These are phyloP conservation scores for Spatulosminthurus flaviceps DNA, from an alignment of 2,888 invertebrate species.

Conservation along the genomic window DNA sequence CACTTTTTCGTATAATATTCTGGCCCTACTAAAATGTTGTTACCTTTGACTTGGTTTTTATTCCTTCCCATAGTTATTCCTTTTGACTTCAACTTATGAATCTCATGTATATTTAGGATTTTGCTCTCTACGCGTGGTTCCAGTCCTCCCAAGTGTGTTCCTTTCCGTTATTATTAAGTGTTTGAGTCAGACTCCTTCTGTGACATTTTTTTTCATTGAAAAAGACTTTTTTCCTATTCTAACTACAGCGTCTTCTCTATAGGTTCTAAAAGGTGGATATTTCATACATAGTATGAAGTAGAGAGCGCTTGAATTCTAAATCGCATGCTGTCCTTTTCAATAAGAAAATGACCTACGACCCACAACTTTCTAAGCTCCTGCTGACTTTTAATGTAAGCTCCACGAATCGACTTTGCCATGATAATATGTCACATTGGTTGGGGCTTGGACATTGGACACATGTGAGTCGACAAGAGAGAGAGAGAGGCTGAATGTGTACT, in stretches of 20 bases:
- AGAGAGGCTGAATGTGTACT: too few relatives aligned
- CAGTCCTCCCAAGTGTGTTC: neutral
- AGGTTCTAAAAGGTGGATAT: neutral
- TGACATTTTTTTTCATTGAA: constrained; percentile 31
- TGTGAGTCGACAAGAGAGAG: neutral
- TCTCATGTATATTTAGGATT: neutral
- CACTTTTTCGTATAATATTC: neutral
- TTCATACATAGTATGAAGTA: neutral
- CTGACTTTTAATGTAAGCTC: constrained; percentile 50
- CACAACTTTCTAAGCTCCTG: constrained; percentile 48
- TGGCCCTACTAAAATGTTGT: neutral
- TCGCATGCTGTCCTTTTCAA: constrained; percentile 54
- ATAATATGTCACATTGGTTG: constrained; percentile 21
- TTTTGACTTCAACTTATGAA: neutral
- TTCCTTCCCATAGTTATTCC: too few relatives aligned
- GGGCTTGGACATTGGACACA: constrained; percentile 23
- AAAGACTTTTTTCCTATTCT: constrained; percentile 26
- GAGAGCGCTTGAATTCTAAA: constrained; percentile 34
- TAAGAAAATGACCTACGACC: constrained; percentile 52
- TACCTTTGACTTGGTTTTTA: constrained; percentile 5
- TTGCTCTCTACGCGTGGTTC: constrained; percentile 16
- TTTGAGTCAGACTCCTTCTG: constrained; percentile 39
- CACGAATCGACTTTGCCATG: constrained; percentile 22
- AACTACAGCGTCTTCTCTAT: neutral
- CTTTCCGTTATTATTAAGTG: constrained; percentile 22